phyloP scores from a whole-genome alignment of 2,888 invertebrate species.

The Drosophila melanosoma region DNA sequence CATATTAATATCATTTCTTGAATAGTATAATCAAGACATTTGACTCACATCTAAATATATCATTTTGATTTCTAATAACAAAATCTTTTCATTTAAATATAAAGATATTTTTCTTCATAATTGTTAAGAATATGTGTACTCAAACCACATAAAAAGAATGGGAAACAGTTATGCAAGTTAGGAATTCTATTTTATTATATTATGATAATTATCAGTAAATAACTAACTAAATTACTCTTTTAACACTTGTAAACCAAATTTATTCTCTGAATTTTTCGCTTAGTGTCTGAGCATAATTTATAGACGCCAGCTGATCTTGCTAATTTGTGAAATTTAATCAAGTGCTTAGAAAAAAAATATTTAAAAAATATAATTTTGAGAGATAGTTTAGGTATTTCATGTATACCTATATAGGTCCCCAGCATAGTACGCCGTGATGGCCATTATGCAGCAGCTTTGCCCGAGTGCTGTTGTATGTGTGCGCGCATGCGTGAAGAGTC shows the following conservation, averaged over 20 bases:
- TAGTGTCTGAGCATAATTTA: background rate
- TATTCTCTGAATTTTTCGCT: too few relatives aligned
- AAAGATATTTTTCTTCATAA: background rate
- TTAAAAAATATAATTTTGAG: background rate
- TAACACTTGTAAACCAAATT: background rate
- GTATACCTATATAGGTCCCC: slow-evolving; percentile 6
- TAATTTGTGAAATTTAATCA: background rate
- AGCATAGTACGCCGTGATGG: slow-evolving; percentile 31
- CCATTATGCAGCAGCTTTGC: slow-evolving; percentile 45
- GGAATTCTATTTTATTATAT: too few relatives aligned
- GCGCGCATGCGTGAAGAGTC: slow-evolving; percentile 82
- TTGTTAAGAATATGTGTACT: background rate
- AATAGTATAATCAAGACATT: background rate
- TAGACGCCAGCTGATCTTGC: background rate
- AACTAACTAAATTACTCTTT: background rate
- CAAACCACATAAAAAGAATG: background rate
- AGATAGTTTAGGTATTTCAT: background rate
- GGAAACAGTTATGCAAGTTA: background rate
- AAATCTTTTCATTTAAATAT: background rate
- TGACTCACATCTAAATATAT: background rate
- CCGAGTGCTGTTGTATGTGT: slow-evolving; percentile 44
- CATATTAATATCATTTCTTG: background rate
- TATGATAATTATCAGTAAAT: background rate
- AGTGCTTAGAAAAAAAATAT: background rate
- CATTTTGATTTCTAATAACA: background rate